Base-by-base conservation (phyloP, 1,140 invertebrate genomes). In the Drosophila setifemur region DNA sequence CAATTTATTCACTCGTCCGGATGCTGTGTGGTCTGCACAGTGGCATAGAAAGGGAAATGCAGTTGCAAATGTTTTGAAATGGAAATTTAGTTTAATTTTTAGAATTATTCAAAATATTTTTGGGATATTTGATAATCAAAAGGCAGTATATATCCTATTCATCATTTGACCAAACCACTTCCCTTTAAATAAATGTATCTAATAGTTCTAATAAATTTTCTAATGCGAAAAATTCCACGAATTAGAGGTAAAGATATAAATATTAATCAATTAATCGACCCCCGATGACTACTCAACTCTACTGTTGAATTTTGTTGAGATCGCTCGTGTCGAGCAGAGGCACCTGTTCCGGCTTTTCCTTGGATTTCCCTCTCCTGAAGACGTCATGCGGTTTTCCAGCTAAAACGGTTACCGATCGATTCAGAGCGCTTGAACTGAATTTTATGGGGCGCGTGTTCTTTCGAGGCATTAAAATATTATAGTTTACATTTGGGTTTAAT, bases 391-490 rank as follows among this genome's bases (percentile, higher is more conserved):
- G 66, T 54, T 81, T 85, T 79, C 81, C 58, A 67, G 55, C 52
- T 70, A 77, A 83, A 35, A 14, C 55, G 28, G 3, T 3, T 73
- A 35, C 28, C 48, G 33, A 39, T 69, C 64, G 68, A 39, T 66
- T 53, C 25, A 4, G 19, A 11, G 4, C 21, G 23, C 19, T n/a
- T 12, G n/a, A 43, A 23, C 14, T 28, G 28, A 45, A 28, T 72
- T 31, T 29, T 26, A 71, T 64, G 47, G 76, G 35, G 58, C 77
- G 63, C 73, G 68, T 76, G 73, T 50, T 52, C 49, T 35, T 55
- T 66, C 55, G 40, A 68, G 63, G 64, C 64, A 70, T 63, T 77
- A 77, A 70, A 77, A 39, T 60, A 79, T 74, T 74, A 83, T 85
- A 74, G 74, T 73, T 69, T 39, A 31, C 53, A 76, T 67, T 49